These are phyloP conservation scores for Apodemia mormo DNA, from an alignment of 2,888 invertebrate genomes.

Conservation along the genomic window DNA sequence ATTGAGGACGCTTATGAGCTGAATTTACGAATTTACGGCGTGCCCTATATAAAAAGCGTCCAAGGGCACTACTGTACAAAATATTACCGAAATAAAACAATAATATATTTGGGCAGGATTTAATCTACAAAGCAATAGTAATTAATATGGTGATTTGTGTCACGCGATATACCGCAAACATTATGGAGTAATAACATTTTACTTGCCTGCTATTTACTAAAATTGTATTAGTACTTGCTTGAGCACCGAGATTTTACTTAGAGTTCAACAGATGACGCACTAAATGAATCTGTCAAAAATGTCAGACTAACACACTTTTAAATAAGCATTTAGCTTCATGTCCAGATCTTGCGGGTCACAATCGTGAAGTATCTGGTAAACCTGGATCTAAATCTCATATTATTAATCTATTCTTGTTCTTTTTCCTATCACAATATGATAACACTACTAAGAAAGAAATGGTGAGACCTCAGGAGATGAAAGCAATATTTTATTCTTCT, in stretches of 20 bases:
- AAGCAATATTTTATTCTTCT: no score
- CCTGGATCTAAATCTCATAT: no score
- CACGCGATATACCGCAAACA: background rate
- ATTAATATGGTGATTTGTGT: slow-evolving; percentile 7
- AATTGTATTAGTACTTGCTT: background rate
- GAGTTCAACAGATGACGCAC: background rate
- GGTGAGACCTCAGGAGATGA: no score
- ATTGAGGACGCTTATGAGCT: background rate
- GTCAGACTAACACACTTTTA: background rate
- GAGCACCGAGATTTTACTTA: background rate
- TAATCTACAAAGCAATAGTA: slow-evolving; percentile 9
- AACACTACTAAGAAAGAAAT: no score
- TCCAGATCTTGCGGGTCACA: no score
- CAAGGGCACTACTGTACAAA: background rate
- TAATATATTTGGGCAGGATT: background rate
- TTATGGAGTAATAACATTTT: background rate
- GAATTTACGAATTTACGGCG: background rate
- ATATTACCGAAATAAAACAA: slow-evolving; percentile 5
- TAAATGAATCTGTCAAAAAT: background rate
- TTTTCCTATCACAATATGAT: no score
- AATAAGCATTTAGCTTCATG: background rate
- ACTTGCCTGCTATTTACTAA: background rate
- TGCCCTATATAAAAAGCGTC: slow-evolving; percentile 4
- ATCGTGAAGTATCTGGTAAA: no score
- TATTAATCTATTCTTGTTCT: no score